Evolutionary conservation across 2,113 vertebrate genomes (phyloP), one percentile per base, ranked within the genome.

Genomic region (Grallaria varia): DNA sequence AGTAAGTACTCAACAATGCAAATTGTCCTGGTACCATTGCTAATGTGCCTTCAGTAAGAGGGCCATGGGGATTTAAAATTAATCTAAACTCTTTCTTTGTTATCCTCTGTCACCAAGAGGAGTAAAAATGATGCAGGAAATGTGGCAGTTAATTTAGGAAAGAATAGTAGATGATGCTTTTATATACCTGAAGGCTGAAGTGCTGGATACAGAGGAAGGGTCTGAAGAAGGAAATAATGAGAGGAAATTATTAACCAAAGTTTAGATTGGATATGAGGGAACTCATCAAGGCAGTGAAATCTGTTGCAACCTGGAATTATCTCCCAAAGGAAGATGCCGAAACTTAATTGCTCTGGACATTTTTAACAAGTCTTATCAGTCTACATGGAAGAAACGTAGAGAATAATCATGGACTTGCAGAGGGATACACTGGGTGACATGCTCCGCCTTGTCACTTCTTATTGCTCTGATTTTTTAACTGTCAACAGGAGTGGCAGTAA

Each of bases 331-430:
- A 93, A 84, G 50, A 60, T 1, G 4, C 40, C 87, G 84, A 75
- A 89, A 53, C 19, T 75, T 92, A 94, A 95, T 96, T 95, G 76
- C 60, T 89, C 71, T 93, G 69, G 69, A 84, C 80, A 23, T 84
- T 90, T 93, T 91, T 87, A 94, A 71, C 87, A 84, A 92, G 66
- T 58, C 49, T 87, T 89, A 76, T 95, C 86, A 87, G 74, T 37
- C 23, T 44, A 40, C 1, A 1, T 68, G 27, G 42, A 81, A 67
- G 56, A 93, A 81, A 39, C 6, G 10, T 33, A 60, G 39, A 63
- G 80, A 92, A 40, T 42, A 67, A 25, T 86, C 30, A 23, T 0
- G 8, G 35, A 58, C 45, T 45, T 73, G 42, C 30, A 35, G 47
- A 58, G 47, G 37, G 22, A 33, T 95, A n/a, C 50, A 39, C 49